Percentiles rank a stretch among this genome's conserved stretches.
Evolutionary conservation across 1,140 invertebrate genomes (phyloP).

Genomic region (Sarcophaga peregrina): DNA sequence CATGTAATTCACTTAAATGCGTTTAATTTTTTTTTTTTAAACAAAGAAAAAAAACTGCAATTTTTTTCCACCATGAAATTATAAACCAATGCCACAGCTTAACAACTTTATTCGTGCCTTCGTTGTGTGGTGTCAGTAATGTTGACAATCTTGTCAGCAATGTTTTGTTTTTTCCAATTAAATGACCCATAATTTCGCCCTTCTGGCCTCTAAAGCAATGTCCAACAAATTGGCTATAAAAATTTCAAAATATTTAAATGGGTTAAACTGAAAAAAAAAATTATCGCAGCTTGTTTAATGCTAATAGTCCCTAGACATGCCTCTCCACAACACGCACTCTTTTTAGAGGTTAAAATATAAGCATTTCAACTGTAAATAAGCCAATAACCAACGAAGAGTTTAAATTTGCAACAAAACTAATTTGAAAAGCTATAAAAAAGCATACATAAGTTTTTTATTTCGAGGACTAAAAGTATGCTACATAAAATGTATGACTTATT

Average conservation of each 20-base stretch:
- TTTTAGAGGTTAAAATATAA: no score
- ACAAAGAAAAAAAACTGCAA: background rate
- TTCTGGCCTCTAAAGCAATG: background rate
- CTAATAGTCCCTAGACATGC: constrained; percentile 1
- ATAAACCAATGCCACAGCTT: background rate
- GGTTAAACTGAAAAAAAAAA: background rate
- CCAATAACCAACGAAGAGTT: no score
- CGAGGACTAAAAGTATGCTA: no score
- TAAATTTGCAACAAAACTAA: no score
- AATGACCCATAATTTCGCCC: no score
- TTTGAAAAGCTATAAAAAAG: no score
- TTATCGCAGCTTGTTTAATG: background rate
- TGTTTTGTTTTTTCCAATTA: no score
- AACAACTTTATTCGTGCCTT: background rate
- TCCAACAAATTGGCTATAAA: constrained; percentile 9
- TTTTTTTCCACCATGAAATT: no score
- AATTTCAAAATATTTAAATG: background rate
- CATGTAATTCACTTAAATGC: constrained; percentile 9
- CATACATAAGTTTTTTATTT: no score
- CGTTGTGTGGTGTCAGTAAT: background rate
- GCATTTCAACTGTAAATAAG: no score
- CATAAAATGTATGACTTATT: no score
- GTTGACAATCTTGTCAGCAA: no score
- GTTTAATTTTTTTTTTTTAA: background rate
- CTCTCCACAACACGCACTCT: background rate